A percentile compares a stretch with the other conserved stretches of the same genome.
Evolutionary conservation across 2,113 vertebrate species (phyloP).

Genomic region (Lipophrys pholis): DNA sequence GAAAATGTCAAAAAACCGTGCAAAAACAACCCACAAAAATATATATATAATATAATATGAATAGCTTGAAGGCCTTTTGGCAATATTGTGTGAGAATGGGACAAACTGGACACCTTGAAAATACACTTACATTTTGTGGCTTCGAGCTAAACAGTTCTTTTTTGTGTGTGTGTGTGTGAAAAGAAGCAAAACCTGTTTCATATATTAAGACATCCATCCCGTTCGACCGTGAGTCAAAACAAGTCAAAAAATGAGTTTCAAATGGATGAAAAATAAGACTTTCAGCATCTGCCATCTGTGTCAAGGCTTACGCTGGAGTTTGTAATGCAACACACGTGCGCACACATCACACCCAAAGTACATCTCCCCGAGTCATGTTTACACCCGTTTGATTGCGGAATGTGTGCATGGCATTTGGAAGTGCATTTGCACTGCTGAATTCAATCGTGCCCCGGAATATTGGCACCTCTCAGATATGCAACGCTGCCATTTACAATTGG

Average conservation of each 20-base stretch:
- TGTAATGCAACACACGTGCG: constrained; percentile 2
- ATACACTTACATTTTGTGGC: too few species aligned
- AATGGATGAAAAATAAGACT: constrained; percentile 7
- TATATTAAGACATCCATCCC: neutral
- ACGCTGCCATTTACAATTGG: constrained; percentile 45
- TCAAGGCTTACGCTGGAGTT: neutral
- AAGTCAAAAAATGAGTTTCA: neutral
- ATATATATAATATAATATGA: too few species aligned
- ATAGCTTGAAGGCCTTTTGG: too few species aligned
- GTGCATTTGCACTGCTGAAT: constrained; percentile 44
- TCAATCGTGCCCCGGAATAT: constrained; percentile 31
- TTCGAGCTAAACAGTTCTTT: too few species aligned
- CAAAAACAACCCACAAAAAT: too few species aligned
- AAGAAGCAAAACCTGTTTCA: neutral
- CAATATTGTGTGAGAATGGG: too few species aligned
- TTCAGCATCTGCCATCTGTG: constrained; percentile 5
- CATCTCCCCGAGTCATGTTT: neutral
- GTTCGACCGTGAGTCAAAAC: neutral
- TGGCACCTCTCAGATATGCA: constrained; percentile 32
- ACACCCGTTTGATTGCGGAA: constrained; percentile 12
- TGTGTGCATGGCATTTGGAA: constrained; percentile 14
- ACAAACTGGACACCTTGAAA: too few species aligned
- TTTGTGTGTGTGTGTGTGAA: too few species aligned
- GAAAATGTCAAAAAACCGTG: too few species aligned
- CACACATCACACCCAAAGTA: neutral